A percentile compares a stretch with the other conserved stretches of the same genome.
phyloP scores from a whole-genome alignment of 2,797 vertebrate species.

The Ptychadena robeensis region DNA sequence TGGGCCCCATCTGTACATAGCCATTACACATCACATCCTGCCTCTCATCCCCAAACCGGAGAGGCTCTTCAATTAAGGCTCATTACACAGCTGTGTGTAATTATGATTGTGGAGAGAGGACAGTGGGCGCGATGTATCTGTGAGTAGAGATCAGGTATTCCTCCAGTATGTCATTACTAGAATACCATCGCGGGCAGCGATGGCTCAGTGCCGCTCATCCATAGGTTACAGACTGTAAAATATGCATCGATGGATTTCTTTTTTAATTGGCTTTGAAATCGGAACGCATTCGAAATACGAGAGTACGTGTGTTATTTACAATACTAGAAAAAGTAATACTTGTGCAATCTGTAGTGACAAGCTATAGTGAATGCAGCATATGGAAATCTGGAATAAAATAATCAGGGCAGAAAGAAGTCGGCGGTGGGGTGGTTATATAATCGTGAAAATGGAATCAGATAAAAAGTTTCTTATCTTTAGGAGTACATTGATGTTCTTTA shows the following conservation, averaged over 20 bases:
- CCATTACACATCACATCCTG: slow-evolving; percentile 48
- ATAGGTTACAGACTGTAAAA: not conserved
- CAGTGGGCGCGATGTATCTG: slow-evolving; percentile 26
- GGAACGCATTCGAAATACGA: not conserved
- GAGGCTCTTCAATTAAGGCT: slow-evolving; percentile 57
- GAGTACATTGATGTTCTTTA: no score
- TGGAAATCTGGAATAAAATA: no score
- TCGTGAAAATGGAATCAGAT: no score
- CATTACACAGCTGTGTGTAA: slow-evolving; percentile 64
- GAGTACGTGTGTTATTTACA: not conserved
- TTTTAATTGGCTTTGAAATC: not conserved
- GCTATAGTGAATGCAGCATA: no score
- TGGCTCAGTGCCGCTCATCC: not conserved
- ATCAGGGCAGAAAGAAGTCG: no score
- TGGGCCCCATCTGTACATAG: slow-evolving; percentile 38
- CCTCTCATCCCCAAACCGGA: slow-evolving; percentile 23
- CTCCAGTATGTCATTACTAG: not conserved
- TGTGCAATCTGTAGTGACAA: no score
- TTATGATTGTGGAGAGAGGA: slow-evolving; percentile 53
- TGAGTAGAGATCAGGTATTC: slow-evolving; percentile 15
- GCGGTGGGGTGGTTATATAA: no score
- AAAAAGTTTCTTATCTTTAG: no score
- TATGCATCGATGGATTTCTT: not conserved
- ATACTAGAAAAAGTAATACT: not conserved
- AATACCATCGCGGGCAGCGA: not conserved